phyloP scores from a whole-genome alignment of 2,113 vertebrate species.

The Psettodes erumei region DNA sequence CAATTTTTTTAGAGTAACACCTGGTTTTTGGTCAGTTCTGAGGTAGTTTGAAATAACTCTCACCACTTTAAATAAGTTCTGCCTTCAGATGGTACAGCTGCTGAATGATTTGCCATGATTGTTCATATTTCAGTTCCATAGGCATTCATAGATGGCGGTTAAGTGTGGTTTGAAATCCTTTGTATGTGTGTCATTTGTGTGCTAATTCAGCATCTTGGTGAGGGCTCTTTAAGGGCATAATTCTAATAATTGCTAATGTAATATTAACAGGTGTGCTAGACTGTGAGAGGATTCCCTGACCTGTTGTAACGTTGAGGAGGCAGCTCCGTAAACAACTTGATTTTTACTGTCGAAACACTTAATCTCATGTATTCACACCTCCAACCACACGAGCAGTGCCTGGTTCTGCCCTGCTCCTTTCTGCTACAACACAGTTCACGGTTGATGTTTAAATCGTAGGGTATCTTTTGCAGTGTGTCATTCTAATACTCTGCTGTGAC shows the following conservation, averaged over 20 bases:
- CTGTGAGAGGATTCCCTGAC: conserved; percentile 32
- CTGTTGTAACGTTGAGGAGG: conserved; percentile 45
- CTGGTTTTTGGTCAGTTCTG: conserved; percentile 8
- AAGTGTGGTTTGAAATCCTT: conserved; percentile 22
- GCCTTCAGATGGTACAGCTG: background rate
- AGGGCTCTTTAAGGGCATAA: conserved; percentile 24
- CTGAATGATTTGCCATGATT: background rate
- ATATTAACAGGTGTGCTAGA: conserved; percentile 26
- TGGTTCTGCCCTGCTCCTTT: conserved; percentile 14
- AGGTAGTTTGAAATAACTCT: background rate
- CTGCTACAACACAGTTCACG: background rate
- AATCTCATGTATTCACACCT: conserved; percentile 47
- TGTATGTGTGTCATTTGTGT: conserved; percentile 20
- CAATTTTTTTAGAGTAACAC: conserved; percentile 10
- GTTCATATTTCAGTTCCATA: conserved; percentile 6
- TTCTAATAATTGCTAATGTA: conserved; percentile 26
- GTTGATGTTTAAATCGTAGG: conserved; percentile 4
- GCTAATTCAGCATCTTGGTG: conserved; percentile 18
- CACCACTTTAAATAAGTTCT: background rate
- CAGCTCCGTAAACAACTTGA: conserved; percentile 4
- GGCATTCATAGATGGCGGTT: conserved; percentile 19
- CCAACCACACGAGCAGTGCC: conserved; percentile 19
- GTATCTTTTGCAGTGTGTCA: conserved; percentile 13
- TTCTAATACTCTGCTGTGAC: conserved; percentile 32
- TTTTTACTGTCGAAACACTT: conserved; percentile 45